phyloP scores from a whole-genome alignment of 2,888 invertebrate species.

The Caenorhabditis sulstoni region DNA sequence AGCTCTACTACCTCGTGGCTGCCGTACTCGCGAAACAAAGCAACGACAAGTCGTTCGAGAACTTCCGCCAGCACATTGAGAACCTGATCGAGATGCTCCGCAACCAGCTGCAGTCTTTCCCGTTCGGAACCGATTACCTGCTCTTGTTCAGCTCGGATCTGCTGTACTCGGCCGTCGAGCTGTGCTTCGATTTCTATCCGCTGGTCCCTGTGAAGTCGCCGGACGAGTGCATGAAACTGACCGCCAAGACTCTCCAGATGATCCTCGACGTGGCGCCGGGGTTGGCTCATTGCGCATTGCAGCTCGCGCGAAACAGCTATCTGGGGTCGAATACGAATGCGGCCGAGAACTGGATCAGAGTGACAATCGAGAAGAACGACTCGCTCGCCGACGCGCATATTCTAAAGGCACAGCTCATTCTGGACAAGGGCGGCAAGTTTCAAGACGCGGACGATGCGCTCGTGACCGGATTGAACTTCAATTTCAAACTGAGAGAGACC shows the following conservation, averaged over 20 bases:
- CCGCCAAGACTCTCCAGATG: constrained; percentile 86
- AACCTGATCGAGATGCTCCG: constrained; percentile 48
- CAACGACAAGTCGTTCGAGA: constrained; percentile 58
- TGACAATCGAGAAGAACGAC: constrained; percentile 87
- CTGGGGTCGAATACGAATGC: constrained; percentile 86
- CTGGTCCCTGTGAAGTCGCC: constrained; percentile 83
- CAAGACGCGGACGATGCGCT: constrained; percentile 67
- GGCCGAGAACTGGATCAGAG: constrained; percentile 87
- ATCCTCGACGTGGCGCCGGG: constrained; percentile 90
- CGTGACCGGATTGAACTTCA: constrained; percentile 87
- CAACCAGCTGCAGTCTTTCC: constrained; percentile 40
- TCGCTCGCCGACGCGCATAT: constrained; percentile 90
- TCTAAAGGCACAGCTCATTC: constrained; percentile 85
- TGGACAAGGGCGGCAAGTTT: constrained; percentile 70
- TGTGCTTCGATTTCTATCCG: constrained; percentile 70
- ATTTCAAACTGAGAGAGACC: constrained; percentile 93
- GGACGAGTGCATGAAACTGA: constrained; percentile 83
- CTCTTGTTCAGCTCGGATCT: constrained; percentile 56
- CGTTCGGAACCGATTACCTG: constrained; percentile 61
- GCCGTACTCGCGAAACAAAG: constrained; percentile 60
- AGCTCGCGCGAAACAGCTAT: constrained; percentile 89
- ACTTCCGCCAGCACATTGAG: constrained; percentile 58
- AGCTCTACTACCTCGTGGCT: constrained; percentile 61
- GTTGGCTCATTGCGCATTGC: constrained; percentile 83
- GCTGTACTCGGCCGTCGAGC: constrained; percentile 51